Evolutionary conservation across 2,113 vertebrate genomes (phyloP).

Genomic region (Hydrochoerus hydrochaeris): DNA sequence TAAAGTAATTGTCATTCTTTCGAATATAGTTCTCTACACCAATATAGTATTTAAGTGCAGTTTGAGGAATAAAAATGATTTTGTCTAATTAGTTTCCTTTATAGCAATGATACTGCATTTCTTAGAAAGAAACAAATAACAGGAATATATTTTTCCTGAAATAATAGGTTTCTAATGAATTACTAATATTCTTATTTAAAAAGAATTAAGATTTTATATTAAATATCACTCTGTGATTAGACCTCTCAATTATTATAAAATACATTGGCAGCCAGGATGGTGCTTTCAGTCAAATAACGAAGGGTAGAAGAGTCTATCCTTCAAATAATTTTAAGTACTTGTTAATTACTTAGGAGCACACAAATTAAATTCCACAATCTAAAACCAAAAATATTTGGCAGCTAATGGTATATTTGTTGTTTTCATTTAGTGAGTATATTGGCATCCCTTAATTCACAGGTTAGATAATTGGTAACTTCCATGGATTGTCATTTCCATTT

Average conservation of each 20-base stretch:
- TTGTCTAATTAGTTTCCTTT: constrained; percentile 81
- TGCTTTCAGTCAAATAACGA: not conserved
- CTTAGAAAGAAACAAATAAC: constrained; percentile 79
- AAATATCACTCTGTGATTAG: constrained; percentile 12
- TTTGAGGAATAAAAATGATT: constrained; percentile 65
- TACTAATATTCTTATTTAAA: constrained; percentile 69
- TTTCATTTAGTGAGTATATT: constrained; percentile 10
- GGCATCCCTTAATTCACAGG: not conserved
- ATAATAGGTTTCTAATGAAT: constrained; percentile 76
- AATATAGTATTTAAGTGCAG: constrained; percentile 67
- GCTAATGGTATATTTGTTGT: not conserved
- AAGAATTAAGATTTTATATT: constrained; percentile 45
- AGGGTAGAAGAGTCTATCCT: not conserved
- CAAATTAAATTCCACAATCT: not conserved
- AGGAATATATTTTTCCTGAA: constrained; percentile 67
- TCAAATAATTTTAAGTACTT: constrained; percentile 32
- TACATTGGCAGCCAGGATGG: not conserved
- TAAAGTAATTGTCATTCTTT: constrained; percentile 76
- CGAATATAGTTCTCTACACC: constrained; percentile 69
- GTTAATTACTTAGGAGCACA: constrained; percentile 37
- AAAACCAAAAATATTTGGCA: not conserved
- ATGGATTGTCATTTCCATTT: not conserved
- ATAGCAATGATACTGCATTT: constrained; percentile 75
- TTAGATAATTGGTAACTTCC: not conserved
- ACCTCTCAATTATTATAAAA: not conserved